Percentiles rank a stretch among this genome's conserved stretches.
phyloP scores from a whole-genome alignment of 2,113 vertebrate genomes.

The Chloroceryle aenea region DNA sequence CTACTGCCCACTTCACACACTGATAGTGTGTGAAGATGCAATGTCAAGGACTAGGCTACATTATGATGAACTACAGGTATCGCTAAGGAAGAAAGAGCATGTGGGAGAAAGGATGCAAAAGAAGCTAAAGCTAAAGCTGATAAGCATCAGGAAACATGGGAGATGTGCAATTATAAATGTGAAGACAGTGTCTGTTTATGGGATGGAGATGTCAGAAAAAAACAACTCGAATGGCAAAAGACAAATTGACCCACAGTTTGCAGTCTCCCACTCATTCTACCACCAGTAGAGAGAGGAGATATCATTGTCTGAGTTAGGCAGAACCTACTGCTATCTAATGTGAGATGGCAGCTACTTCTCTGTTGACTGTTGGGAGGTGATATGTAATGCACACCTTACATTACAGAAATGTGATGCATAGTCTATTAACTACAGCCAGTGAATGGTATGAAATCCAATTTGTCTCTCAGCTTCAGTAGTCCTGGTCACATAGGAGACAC shows the following conservation, averaged over 20 bases:
- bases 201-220: background rate
- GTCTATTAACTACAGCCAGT: background rate
- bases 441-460: background rate
- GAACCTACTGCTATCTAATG: background rate
- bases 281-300: accelerated
- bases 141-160: background rate
- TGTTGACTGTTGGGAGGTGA: background rate
- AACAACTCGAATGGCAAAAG: background rate
- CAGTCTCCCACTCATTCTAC: accelerated
- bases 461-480: background rate
- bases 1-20: background rate
- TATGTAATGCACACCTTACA: background rate
- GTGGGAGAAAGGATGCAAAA: background rate
- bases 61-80: background rate
- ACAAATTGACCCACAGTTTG: accelerated
- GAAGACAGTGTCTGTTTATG: background rate
- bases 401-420: background rate
- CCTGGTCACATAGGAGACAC: background rate
- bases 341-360: background rate
- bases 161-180: no score
- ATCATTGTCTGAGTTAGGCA: background rate
- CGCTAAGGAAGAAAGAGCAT: background rate
- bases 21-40: background rate
- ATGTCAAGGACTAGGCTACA: background rate
- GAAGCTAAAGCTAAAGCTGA: background rate